phyloP scores from a whole-genome alignment of 35 echinoderm and acorn worm species.

The Eucidaris tribuloides region DNA sequence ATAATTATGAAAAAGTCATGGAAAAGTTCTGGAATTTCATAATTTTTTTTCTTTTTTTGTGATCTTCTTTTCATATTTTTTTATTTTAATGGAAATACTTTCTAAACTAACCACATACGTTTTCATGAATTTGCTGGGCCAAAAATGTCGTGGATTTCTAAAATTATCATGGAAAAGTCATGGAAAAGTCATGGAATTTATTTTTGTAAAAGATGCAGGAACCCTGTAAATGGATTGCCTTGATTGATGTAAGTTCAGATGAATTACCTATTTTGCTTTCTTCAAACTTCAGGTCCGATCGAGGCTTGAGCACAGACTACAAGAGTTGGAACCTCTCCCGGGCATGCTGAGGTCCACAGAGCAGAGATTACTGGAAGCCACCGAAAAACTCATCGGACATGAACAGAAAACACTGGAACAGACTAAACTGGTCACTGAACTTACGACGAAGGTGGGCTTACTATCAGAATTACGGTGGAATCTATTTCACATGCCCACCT shows the following conservation, averaged over 20 bases:
- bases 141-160: too few species aligned
- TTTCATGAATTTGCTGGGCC: too few species aligned
- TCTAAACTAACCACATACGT: too few species aligned
- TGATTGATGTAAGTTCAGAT: neutral
- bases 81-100: too few species aligned
- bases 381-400: constrained; percentile 61
- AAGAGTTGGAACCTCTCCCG: constrained; percentile 88
- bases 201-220: neutral
- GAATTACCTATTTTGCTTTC: neutral
- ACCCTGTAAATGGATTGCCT: neutral
- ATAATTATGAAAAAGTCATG: too few species aligned
- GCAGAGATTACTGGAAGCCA: constrained; percentile 80
- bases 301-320: constrained; percentile 64
- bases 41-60: too few species aligned
- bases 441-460: constrained; percentile 85
- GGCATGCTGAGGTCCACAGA: constrained; percentile 80
- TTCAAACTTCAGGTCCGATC: constrained; percentile 74
- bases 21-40: too few species aligned
- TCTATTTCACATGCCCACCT: too few species aligned
- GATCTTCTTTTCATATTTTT: too few species aligned
- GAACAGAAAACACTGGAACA: constrained; percentile 76
- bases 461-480: too few species aligned
- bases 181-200: neutral
- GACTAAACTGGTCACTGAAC: constrained; percentile 64
- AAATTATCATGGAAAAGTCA: neutral